A percentile compares a stretch with the other conserved stretches of the same genome.
phyloP scores from a whole-genome alignment of 2,797 vertebrate genomes.

The Cyclura pinguis region DNA sequence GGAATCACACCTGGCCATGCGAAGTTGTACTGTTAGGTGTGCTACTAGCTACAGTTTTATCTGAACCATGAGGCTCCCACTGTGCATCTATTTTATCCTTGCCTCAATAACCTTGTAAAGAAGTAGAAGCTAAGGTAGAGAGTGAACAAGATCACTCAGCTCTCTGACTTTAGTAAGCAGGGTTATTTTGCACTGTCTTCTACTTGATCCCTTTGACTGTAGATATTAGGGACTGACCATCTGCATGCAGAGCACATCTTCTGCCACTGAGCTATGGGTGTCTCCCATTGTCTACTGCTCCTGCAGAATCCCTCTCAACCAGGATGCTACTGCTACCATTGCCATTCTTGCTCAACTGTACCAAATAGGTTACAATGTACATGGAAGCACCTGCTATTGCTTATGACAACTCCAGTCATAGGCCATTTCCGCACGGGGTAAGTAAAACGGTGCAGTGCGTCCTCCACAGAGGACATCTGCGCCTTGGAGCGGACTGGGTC shows the following conservation, averaged over 20 bases:
- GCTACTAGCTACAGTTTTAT: neutral
- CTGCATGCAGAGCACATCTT: neutral
- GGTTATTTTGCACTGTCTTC: neutral
- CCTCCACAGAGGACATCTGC: too few relatives aligned
- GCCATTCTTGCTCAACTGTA: neutral
- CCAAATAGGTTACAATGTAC: neutral
- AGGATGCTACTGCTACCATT: neutral
- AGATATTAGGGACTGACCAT: neutral
- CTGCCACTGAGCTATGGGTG: neutral
- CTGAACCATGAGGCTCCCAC: too few relatives aligned
- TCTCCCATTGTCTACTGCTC: neutral
- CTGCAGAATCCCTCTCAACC: neutral
- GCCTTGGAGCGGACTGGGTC: too few relatives aligned
- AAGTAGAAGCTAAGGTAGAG: neutral
- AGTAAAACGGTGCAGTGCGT: too few relatives aligned
- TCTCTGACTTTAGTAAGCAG: neutral
- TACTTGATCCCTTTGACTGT: neutral
- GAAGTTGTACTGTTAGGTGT: neutral
- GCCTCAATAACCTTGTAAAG: neutral
- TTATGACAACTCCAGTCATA: neutral
- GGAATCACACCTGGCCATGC: neutral
- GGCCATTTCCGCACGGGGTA: too few relatives aligned
- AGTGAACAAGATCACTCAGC: neutral
- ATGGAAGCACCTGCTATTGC: neutral
- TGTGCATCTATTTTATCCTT: neutral